Base-by-base conservation (phyloP, 1,140 invertebrate genomes). In the Oreohelix idahoensis region DNA sequence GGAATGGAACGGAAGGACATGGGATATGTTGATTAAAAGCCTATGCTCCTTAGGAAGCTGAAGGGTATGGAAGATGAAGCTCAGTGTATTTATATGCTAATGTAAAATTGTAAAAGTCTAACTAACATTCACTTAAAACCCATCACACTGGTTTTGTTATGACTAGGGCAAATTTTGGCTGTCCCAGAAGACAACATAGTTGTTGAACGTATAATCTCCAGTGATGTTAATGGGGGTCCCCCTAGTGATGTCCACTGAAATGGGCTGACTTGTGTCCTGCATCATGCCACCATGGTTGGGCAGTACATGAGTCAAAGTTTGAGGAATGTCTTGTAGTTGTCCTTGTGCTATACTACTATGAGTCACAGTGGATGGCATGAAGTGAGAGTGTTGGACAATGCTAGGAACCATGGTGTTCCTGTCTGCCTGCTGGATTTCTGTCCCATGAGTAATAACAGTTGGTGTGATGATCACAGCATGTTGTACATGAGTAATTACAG, bases 131-230 rank as follows among this genome's bases (percentile, higher is more conserved):
- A n/a, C n/a, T n/a, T n/a, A n/a, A n/a, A n/a, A n/a, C n/a, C n/a
- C n/a, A n/a, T n/a, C n/a, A 32, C 15, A 32, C 23, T 36, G 32
- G 69, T 71, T 71, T 5, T 17, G 32, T 2, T 71, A 35, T 39
- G 32, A 71, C 15, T 66, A 32, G n/a, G 5, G 11, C 26, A 76
- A 32, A 51, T 76, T 76, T 51, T 51, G 74, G 29, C 42, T 76
- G 29, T 76, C 45, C 74, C 74, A 76, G 45, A 76, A 76, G 1
- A 76, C 74, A 51, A 76, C 74, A 76, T 76, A 76, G 36, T 76
- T 76, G 32, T 51, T 76, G 45, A 76, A 76, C 1, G 74, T 45
- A 35, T 76, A 76, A 11, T 76, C 45, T 23, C 74, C 71, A 20
- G 71, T 42, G 0, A 42, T 45, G 29, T 73, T 45, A 0, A 73